Evolutionary conservation across 2,888 invertebrate genomes (phyloP).

Genomic region (Dicycla oo): DNA sequence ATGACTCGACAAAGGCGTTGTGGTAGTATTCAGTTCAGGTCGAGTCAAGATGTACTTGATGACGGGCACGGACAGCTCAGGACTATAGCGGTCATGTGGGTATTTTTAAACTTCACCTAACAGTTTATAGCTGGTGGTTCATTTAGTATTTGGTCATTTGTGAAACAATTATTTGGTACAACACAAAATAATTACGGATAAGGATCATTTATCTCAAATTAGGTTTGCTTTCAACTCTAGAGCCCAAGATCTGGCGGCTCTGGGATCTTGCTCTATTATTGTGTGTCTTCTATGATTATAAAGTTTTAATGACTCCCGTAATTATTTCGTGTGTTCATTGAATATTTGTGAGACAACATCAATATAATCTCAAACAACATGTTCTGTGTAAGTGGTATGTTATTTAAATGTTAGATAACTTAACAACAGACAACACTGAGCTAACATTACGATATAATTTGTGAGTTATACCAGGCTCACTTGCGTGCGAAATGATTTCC

Average conservation of each 20-base stretch:
- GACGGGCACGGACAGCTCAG: conserved; percentile 51
- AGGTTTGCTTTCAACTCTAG: neutral
- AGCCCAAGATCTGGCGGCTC: too few species aligned
- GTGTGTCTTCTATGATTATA: conserved; percentile 1
- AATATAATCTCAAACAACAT: conserved; percentile 45
- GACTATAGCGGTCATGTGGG: conserved; percentile 81
- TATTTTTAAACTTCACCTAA: conserved; percentile 81
- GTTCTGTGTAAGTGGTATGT: conserved; percentile 46
- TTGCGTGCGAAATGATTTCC: conserved; percentile 53
- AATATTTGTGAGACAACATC: conserved; percentile 50
- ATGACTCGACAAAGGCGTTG: conserved; percentile 61
- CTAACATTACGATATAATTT: conserved; percentile 41
- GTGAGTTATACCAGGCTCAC: conserved; percentile 27
- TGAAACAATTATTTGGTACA: conserved; percentile 26
- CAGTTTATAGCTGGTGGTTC: conserved; percentile 70
- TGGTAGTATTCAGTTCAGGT: conserved; percentile 55
- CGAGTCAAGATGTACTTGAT: conserved; percentile 59
- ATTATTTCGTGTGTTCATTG: conserved; percentile 36
- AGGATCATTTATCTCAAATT: neutral
- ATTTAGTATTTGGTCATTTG: conserved; percentile 49
- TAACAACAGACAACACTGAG: conserved; percentile 54
- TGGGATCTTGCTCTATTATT: too few species aligned
- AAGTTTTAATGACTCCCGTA: conserved; percentile 13
- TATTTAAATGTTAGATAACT: conserved; percentile 50
- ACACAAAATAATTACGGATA: conserved; percentile 49